Percentiles rank a stretch among this genome's conserved stretches.
These are phyloP conservation scores for Scaptodrosophila latifasciaeformis DNA, from an alignment of 2,888 invertebrate genomes.

Conservation along the genomic window DNA sequence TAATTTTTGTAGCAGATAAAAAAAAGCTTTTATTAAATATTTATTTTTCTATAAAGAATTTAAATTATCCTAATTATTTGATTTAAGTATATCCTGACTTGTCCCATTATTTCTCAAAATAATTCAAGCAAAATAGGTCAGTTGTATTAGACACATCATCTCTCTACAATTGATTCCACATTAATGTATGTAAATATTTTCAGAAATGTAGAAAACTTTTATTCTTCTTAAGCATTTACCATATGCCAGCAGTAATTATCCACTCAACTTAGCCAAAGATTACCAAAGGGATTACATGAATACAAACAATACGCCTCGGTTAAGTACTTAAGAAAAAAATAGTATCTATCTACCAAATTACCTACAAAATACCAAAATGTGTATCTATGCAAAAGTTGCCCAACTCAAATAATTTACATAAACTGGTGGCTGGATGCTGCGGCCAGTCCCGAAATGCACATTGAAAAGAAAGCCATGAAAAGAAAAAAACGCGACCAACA, in stretches of 20 bases:
- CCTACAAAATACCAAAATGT: conserved; percentile 5
- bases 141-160: too few species aligned
- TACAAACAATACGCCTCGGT: conserved; percentile 25
- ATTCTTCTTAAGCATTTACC: conserved; percentile 8
- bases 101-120: too few species aligned
- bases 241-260: conserved; percentile 38
- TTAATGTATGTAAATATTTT: too few species aligned
- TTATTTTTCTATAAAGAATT: too few species aligned
- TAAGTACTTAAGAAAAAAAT: conserved; percentile 43
- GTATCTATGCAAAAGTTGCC: conserved; percentile 19
- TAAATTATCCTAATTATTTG: too few species aligned
- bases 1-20: too few species aligned
- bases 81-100: too few species aligned
- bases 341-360: conserved; percentile 1
- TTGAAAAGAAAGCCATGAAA: conserved; percentile 19
- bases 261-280: conserved; percentile 35
- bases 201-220: too few species aligned
- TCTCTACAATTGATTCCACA: too few species aligned
- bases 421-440: conserved; percentile 25
- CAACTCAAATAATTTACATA: conserved; percentile 47
- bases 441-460: conserved; percentile 35
- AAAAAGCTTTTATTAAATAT: too few species aligned
- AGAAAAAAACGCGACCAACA: conserved; percentile 12
- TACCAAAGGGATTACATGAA: conserved; percentile 36
- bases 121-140: too few species aligned